phyloP scores from a whole-genome alignment of 2,888 invertebrate genomes.

The Alloscopus bannaensis region DNA sequence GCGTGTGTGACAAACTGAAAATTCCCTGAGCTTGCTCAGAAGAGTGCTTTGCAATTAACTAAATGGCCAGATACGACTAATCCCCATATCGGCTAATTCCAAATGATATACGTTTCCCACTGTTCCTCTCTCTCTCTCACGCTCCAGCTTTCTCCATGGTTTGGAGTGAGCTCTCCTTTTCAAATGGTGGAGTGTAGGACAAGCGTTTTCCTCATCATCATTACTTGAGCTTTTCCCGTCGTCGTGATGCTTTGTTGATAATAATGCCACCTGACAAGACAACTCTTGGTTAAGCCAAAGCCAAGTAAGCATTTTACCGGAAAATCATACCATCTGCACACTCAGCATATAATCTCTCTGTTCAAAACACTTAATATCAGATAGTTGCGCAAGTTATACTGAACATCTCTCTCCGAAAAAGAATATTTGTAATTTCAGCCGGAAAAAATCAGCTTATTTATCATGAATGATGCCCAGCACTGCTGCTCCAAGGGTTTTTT shows the following conservation, averaged over 20 bases:
- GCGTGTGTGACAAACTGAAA: slow-evolving; percentile 44
- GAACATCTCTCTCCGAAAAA: too few species aligned
- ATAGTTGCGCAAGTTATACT: too few species aligned
- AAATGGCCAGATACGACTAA: slow-evolving; percentile 71
- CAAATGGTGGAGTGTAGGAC: too few species aligned
- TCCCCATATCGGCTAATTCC: slow-evolving; percentile 72
- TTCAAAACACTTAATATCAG: too few species aligned
- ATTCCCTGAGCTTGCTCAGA: slow-evolving; percentile 44
- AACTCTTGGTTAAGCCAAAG: background rate
- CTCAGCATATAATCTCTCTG: too few species aligned
- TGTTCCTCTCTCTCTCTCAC: background rate
- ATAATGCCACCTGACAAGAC: slow-evolving; percentile 35
- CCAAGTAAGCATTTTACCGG: slow-evolving; percentile 3
- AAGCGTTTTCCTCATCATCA: slow-evolving; percentile 38
- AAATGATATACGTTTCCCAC: slow-evolving; percentile 66
- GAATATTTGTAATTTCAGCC: slow-evolving; percentile 14
- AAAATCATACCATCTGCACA: slow-evolving; percentile 7
- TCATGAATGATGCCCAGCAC: slow-evolving; percentile 37
- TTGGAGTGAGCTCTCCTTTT: too few species aligned
- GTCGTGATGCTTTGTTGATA: slow-evolving; percentile 29
- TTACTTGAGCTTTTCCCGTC: slow-evolving; percentile 47
- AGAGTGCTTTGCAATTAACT: slow-evolving; percentile 72
- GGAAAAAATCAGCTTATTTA: slow-evolving; percentile 26
- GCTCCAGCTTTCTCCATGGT: background rate
- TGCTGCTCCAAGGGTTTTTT: too few species aligned